Base-by-base conservation (phyloP, 2,797 vertebrate genomes). In the Rhinatrema bivittatum region DNA sequence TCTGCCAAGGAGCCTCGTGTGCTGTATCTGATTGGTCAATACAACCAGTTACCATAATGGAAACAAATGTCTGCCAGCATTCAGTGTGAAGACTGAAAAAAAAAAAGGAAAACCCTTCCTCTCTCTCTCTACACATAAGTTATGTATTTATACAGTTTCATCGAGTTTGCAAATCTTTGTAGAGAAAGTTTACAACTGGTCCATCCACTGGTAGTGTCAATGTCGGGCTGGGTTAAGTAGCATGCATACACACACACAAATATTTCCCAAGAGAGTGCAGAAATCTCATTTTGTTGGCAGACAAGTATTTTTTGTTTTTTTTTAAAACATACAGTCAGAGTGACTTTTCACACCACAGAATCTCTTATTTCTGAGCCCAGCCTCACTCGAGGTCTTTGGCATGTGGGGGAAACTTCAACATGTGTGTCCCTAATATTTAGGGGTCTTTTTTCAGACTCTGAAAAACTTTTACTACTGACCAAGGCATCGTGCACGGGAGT, bases 351-450 rank as follows among this genome's bases (percentile, higher is more conserved):
- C 69, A 98, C 93, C 36, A 96, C 91, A 0, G 94, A 98, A 84
- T 98, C 95, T 74, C 92, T 93, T 62, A 98, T 98, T 69, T 92
- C 93, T 0, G 95, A 95, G 60, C 94, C 94, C 27, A 98, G 87
- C 52, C 94, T 84, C 40, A 99, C 93, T n/a, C 95, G 81, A 9
- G 93, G 94, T 57, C 89, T 78, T 15, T 90, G 92, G 65, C 91
- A 89, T 25, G 83, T 54, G 0, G 88, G 81, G 1, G 88, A 91
- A 39, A 94, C 89, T 69, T 97, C 93, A 53, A 95, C 92, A 0
- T 84, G 82, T 55, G 90, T 96, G 66, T 93, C 89, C 39, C 74
- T 89, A 17, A 92, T 39, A 20, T 90, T 88, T 42, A 91, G 82
- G 0, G 87, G 91, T 60, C 83, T 82, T 67, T 86, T 94, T 58